Conservation (phyloP, 1,140 invertebrate species). For the Halotydeus destructor region DNA sequence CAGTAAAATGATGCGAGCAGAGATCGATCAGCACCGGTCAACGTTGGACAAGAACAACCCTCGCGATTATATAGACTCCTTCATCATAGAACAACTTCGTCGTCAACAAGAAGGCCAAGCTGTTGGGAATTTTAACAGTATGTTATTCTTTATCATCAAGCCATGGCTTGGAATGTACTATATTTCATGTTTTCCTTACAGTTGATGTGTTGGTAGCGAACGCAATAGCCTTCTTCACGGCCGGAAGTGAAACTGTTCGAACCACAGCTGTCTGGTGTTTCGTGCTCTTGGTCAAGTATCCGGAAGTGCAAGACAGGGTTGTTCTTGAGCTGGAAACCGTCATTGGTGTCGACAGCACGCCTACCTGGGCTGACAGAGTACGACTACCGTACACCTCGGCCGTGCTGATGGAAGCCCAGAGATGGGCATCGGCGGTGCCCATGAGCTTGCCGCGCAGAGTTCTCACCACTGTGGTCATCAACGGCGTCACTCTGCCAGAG, state of each 20-base stretch:
- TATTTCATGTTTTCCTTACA: too few relatives aligned
- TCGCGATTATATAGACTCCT: constrained; percentile 64
- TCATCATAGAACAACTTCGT: too few relatives aligned
- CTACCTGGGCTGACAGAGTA: constrained; percentile 14
- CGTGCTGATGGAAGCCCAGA: constrained; percentile 17
- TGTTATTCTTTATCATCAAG: too few relatives aligned
- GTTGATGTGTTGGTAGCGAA: constrained; percentile 13
- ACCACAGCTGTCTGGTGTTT: constrained; percentile 22
- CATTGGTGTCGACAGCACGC: constrained; percentile 14
- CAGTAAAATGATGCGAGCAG: too few relatives aligned
- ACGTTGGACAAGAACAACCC: too few relatives aligned
- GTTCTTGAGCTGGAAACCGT: constrained; percentile 20
- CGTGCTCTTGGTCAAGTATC: constrained; percentile 21
- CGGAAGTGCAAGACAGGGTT: constrained; percentile 21
- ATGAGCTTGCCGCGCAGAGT: constrained; percentile 8
- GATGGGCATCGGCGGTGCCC: constrained; percentile 16
- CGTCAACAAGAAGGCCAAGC: too few relatives aligned
- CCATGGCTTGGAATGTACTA: neutral
- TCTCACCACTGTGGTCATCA: too few relatives aligned
- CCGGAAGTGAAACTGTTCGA: constrained; percentile 22
- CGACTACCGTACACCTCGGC: constrained; percentile 19
- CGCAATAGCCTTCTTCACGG: constrained; percentile 18
- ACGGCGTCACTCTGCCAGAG: constrained; percentile 15
- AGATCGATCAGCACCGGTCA: too few relatives aligned
- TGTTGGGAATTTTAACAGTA: too few relatives aligned